phyloP scores from a whole-genome alignment of 2,888 invertebrate species.

The Apamea sordens region DNA sequence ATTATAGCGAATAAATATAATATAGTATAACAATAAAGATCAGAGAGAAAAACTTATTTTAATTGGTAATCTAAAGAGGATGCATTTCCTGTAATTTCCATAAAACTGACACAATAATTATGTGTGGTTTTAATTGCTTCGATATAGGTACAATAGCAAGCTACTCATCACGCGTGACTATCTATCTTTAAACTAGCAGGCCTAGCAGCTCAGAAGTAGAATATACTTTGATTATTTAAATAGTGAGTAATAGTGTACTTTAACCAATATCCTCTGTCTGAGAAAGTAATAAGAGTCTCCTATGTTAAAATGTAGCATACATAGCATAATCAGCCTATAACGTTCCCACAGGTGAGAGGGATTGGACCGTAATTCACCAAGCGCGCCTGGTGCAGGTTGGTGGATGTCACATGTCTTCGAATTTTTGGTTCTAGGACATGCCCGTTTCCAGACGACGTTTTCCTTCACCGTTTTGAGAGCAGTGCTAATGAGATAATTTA shows the following conservation, averaged over 20 bases:
- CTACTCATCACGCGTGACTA: slow-evolving; percentile 20
- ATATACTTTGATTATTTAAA: neutral
- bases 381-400: no score
- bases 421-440: no score
- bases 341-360: no score
- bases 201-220: neutral
- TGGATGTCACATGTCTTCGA: no score
- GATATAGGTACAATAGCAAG: neutral
- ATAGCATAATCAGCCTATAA: no score
- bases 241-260: neutral
- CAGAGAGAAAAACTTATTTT: neutral
- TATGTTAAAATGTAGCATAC: neutral
- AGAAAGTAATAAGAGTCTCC: neutral
- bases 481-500: no score
- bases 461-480: no score
- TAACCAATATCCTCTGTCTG: neutral
- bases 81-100: neutral
- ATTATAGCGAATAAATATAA: neutral
- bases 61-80: slow-evolving; percentile 10
- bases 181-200: neutral
- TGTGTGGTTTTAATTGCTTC: slow-evolving; percentile 8
- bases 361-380: no score
- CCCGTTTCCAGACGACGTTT: no score
- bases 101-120: slow-evolving; percentile 16
- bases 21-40: slow-evolving; percentile 8